These are phyloP conservation scores for Drosophila basisetae DNA, from an alignment of 2,888 invertebrate species.

Conservation along the genomic window DNA sequence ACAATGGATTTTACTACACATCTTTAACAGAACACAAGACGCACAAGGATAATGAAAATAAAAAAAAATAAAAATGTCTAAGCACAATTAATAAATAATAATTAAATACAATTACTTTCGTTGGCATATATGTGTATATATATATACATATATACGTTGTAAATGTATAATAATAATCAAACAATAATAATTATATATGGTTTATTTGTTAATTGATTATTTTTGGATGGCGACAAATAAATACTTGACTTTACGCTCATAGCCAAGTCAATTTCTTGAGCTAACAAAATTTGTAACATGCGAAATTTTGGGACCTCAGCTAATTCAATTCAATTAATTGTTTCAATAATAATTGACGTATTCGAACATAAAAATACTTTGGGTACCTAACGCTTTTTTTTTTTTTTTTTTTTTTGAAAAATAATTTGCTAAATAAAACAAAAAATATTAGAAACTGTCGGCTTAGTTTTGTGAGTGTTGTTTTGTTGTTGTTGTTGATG, in stretches of 20 bases:
- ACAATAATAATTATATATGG: conserved; percentile 46
- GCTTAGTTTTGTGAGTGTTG: conserved; percentile 50
- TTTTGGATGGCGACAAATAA: conserved; percentile 65
- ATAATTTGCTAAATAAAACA: conserved; percentile 46
- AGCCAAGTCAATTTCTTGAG: conserved; percentile 9
- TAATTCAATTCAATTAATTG: conserved; percentile 24
- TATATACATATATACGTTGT: conserved; percentile 18
- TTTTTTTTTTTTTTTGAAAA: conserved; percentile 24
- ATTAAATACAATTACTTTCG: conserved; percentile 63
- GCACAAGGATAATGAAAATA: conserved; percentile 9
- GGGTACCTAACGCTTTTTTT: conserved; percentile 35
- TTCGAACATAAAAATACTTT: conserved; percentile 79
- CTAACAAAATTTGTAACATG: conserved; percentile 19
- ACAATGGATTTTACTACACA: conserved; percentile 28
- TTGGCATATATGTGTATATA: conserved; percentile 34
- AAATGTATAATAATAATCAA: conserved; percentile 39
- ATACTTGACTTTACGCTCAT: conserved; percentile 44
- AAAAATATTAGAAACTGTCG: conserved; percentile 60
- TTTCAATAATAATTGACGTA: conserved; percentile 56
- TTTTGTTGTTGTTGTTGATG: conserved; percentile 36
- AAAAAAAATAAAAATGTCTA: conserved; percentile 21
- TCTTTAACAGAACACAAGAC: conserved; percentile 29
- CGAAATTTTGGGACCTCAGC: conserved; percentile 19
- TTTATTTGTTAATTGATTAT: conserved; percentile 27
- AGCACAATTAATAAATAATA: conserved; percentile 60